Evolutionary conservation across 2,888 invertebrate genomes (phyloP).

Genomic region (Pomacea canaliculata): DNA sequence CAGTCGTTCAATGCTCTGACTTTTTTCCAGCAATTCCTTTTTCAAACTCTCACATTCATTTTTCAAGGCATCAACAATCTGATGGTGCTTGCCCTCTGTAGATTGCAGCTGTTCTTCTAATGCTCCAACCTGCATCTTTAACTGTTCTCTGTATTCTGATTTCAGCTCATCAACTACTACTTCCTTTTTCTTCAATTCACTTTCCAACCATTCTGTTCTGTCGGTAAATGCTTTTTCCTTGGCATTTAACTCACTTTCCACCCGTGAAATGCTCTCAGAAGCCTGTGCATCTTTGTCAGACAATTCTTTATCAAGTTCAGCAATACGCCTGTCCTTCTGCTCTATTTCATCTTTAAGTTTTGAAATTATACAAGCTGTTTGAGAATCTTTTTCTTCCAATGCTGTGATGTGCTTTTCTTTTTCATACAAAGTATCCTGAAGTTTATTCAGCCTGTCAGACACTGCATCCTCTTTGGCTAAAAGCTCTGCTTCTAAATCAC

Average conservation of each 20-base stretch:
- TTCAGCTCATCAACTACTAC: not conserved
- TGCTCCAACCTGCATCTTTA: too few relatives aligned
- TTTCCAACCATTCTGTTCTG: constrained; percentile 11
- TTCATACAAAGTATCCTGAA: constrained; percentile 37
- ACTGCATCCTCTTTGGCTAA: constrained; percentile 14
- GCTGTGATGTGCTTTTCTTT: constrained; percentile 19
- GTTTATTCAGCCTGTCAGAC: constrained; percentile 40
- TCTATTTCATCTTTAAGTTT: constrained; percentile 23
- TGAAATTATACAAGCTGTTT: constrained; percentile 24
- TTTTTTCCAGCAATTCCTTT: constrained; percentile 24
- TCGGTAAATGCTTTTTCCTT: constrained; percentile 12
- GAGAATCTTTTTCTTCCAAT: constrained; percentile 33
- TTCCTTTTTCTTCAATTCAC: constrained; percentile 2
- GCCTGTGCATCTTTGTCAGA: constrained; percentile 8
- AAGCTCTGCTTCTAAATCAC: constrained; percentile 28
- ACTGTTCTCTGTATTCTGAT: not conserved
- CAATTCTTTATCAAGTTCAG: constrained; percentile 15
- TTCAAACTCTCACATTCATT: constrained; percentile 24
- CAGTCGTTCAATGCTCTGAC: constrained; percentile 22
- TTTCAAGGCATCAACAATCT: not conserved
- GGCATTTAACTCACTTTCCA: constrained; percentile 5
- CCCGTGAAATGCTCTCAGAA: constrained; percentile 10
- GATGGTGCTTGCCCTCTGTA: not conserved
- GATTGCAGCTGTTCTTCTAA: constrained; percentile 5
- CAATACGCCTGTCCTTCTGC: constrained; percentile 14